Percentiles rank a stretch among this genome's conserved stretches.
Evolutionary conservation across 2,888 invertebrate species (phyloP).

Genomic region (Lepidonotus clava): DNA sequence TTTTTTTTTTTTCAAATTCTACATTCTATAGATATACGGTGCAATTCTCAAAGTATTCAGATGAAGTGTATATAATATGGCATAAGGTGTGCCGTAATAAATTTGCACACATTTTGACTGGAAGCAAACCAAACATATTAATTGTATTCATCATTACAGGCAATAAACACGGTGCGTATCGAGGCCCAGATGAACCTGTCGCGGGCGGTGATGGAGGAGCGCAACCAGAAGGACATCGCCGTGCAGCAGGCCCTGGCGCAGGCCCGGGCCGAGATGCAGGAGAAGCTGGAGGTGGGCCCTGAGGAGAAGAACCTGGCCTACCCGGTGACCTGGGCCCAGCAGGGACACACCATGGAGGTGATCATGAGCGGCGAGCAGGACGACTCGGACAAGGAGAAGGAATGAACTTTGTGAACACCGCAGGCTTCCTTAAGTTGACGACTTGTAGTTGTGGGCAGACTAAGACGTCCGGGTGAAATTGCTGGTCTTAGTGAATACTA

Average conservation of each 20-base stretch:
- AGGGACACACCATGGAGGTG: constrained; percentile 66
- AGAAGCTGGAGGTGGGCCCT: constrained; percentile 70
- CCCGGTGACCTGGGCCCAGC: constrained; percentile 68
- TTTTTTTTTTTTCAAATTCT: too few species aligned
- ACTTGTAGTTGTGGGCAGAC: too few species aligned
- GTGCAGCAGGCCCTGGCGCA: constrained; percentile 77
- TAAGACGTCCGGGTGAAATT: too few species aligned
- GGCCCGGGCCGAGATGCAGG: constrained; percentile 74
- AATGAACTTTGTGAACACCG: too few species aligned
- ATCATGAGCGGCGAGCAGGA: constrained; percentile 68
- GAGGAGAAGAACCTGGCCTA: constrained; percentile 68
- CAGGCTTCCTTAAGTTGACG: too few species aligned
- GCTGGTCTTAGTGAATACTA: too few species aligned
- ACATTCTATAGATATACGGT: too few species aligned
- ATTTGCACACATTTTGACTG: too few species aligned
- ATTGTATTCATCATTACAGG: constrained; percentile 69
- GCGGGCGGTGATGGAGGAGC: constrained; percentile 77
- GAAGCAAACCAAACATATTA: too few species aligned
- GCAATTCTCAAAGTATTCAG: too few species aligned
- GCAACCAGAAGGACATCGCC: constrained; percentile 78
- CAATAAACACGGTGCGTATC: constrained; percentile 75
- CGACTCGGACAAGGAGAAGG: constrained; percentile 69
- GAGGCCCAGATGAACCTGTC: constrained; percentile 78
- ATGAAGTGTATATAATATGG: too few species aligned
- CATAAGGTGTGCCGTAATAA: too few species aligned